Base-by-base conservation (phyloP, 2,888 invertebrate species). In the Aporophyla lueneburgensis region DNA sequence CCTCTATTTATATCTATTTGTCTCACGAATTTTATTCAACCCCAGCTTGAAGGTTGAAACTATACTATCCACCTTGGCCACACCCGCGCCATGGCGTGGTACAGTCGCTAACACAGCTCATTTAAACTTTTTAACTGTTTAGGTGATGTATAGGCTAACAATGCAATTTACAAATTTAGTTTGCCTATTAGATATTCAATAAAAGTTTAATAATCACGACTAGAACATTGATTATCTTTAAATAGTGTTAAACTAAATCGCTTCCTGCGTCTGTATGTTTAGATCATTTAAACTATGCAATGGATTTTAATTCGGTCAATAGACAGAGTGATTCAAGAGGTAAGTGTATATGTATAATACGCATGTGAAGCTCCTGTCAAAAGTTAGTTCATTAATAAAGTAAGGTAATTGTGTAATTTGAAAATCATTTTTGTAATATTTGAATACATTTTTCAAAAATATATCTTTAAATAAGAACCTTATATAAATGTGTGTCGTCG, bases 21-120 rank as follows among this genome's bases (percentile, higher is more conserved):
- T 76, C 54, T 61, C 68, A 51, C 65, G 68, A 71, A 77, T 81
- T 72, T 72, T 78, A 76, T 72, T 81, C 33, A 81, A 72, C 74
- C 63, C 63, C 1, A 33, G 33, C 43, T n/a, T 56, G 59, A 83
- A 82, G 71, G 79, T 63, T 68, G 56, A 19, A 51, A 33, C 33
- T 61, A 43, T 27, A 59, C 46, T 16, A n/a, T 14, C 61, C 61
- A 46, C 56, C 68, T 14, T 51, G 46, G 40, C 80, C 80, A 43
- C 83, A 66, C 80, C 84, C 58, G 19, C 3, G 16, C 51, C 7
- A 66, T 24, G 53, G 51, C 14, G 40, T 6, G 10, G 43, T 62
- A 66, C 54, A 54, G 21, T 49, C 40, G 24, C 27, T 14, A 4
- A 51, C 73, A 49, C 19, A 46, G 43, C 7, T 63, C 12, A 43